Evolutionary conservation across 1,140 invertebrate species (phyloP).

Genomic region (Hestina assimilis): DNA sequence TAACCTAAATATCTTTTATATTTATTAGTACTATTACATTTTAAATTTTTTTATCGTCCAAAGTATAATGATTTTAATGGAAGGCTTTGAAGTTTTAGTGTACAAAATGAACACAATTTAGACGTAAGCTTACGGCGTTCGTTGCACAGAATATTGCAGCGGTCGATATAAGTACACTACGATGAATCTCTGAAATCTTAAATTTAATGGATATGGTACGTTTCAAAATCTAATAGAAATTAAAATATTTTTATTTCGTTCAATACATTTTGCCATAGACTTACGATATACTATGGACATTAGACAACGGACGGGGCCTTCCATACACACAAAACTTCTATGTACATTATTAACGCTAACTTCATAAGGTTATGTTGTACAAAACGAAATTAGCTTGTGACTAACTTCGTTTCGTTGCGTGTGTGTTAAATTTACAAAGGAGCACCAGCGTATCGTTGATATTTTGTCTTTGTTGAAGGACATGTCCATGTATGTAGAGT

Average conservation of each 20-base stretch:
- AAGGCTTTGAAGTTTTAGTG: constrained; percentile 32
- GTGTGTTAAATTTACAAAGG: no score
- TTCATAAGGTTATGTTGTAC: no score
- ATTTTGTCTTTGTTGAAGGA: no score
- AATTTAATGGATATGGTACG: constrained; percentile 38
- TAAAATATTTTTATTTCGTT: not conserved
- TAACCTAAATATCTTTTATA: not conserved
- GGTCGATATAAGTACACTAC: constrained; percentile 40
- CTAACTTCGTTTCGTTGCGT: no score
- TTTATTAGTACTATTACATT: not conserved
- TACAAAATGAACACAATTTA: constrained; percentile 44
- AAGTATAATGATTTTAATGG: constrained; percentile 23
- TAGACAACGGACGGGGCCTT: no score
- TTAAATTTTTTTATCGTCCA: not conserved
- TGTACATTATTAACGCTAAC: no score
- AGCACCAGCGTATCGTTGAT: no score
- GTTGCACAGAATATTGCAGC: constrained; percentile 42
- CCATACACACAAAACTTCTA: no score
- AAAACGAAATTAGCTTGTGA: no score
- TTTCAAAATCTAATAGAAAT: not conserved
- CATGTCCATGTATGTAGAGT: no score
- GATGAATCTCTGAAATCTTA: constrained; percentile 30
- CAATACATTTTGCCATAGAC: no score
- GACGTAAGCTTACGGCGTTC: constrained; percentile 33
- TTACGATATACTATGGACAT: no score